phyloP scores from a whole-genome alignment of 2,888 invertebrate genomes.

The Microplitis deprimator region DNA sequence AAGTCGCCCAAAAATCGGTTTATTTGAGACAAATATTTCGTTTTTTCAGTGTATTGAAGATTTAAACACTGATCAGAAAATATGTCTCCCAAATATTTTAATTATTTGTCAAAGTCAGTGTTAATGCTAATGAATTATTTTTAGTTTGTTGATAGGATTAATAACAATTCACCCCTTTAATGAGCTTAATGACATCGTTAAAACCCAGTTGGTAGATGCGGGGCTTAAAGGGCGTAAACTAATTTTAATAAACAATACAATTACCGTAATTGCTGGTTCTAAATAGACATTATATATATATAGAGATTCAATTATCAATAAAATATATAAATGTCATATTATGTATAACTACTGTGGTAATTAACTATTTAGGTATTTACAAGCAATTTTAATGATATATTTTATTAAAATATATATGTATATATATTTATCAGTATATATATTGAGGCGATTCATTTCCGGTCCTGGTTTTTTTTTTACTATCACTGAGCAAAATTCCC shows the following conservation, averaged over 20 bases:
- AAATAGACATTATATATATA: slow-evolving; percentile 51
- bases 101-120: not conserved
- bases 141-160: not conserved
- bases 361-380: slow-evolving; percentile 59
- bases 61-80: slow-evolving; percentile 62
- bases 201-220: slow-evolving; percentile 67
- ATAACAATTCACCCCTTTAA: slow-evolving; percentile 67
- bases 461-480: slow-evolving; percentile 41
- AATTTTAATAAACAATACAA: slow-evolving; percentile 56
- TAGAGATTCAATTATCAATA: not conserved
- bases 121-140: not conserved
- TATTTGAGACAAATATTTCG: slow-evolving; percentile 4
- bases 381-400: slow-evolving; percentile 66
- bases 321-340: slow-evolving; percentile 55
- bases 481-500: too few species aligned
- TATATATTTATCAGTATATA: too few species aligned
- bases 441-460: too few species aligned
- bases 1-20: too few species aligned
- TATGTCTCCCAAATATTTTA: slow-evolving; percentile 66
- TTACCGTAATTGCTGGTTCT: slow-evolving; percentile 63
- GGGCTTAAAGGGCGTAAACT: slow-evolving; percentile 51
- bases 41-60: slow-evolving; percentile 9
- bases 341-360: too few species aligned
- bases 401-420: too few species aligned
- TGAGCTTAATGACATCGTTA: slow-evolving; percentile 67